Base-by-base conservation (phyloP, 2,113 vertebrate genomes). In the Tichodroma muraria region DNA sequence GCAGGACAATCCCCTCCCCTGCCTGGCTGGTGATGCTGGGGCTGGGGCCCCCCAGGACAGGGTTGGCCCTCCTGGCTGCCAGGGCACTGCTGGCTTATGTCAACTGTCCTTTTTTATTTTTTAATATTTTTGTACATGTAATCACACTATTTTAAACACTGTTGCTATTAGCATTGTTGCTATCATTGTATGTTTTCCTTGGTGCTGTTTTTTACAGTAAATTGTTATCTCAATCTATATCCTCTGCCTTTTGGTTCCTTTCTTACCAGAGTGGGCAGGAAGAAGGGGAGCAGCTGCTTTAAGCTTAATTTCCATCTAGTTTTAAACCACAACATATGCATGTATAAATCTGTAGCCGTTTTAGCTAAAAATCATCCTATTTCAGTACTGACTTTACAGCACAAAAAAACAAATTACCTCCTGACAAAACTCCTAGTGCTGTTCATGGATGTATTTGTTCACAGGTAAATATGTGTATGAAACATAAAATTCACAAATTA, bases 21-120 rank as follows among this genome's bases (percentile, higher is more conserved):
- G 30, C 15, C 19, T 0, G 0, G 35, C 23, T 69, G 42, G 30
- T 0, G 0, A 49, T 40, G 44, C 35, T 59, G 23, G 2, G 30
- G 23, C 42, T 49, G 64, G 18, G 33, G 64, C 6, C 1, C 23
- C 24, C 15, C 35, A n/a, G 30, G 44, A 40, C 19, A 50, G 0
- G 2, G 1, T 5, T 7, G 10, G 8, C 11, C 5, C n/a, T 57
- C 42, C 28, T 38, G 42, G 30, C 24, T 70, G 54, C 42, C 78
- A 40, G 35, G 42, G 30, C 30, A 42, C 35, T 42, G 12, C 24
- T 60, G 54, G 0, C 15, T 69, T 11, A 8, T 9, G 2, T 28
- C 30, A 49, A 6, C 28, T 49, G 57, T 15, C 13, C 8, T 15
- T 49, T 10, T 15, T 19, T 17, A 15, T 31, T 47, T 19, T 60